Base-by-base conservation (phyloP, 2,888 invertebrate genomes). In the Microplitis deprimator region DNA sequence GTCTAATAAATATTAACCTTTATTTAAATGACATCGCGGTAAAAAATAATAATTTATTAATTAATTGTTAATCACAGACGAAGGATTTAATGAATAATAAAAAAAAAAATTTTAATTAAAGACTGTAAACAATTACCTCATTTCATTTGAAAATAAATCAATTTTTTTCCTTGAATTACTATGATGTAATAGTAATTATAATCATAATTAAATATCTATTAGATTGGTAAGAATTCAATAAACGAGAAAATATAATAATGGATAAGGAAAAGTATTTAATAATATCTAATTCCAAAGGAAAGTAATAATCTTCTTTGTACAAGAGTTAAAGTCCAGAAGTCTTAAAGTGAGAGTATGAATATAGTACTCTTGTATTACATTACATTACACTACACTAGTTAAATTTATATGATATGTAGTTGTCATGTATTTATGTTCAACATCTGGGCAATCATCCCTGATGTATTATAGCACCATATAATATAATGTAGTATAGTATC, bases 381-480 rank as follows among this genome's bases (percentile, higher is more conserved):
- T 38, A 65, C 8, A 65, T 65, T 7, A 3, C 29, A 29, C 29
- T 29, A 29, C 29, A 29, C 29, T 29, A 29, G 29, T 29, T 29
- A 29, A 29, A 10, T 65, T 38, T 17, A 16, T 65, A 5, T 65
- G 29, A n/a, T 39, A 39, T n/a, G 39, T 67, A 38, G 39, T 17
- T 10, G 17, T n/a, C 6, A 67, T 39, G 38, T 67, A n/a, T 29
- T 38, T 65, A 39, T 13, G 39, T 67, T 10, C 38, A 67, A 67
- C 67, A 39, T 29, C 67, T 17, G 16, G 1, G 38, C 38, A 67
- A 67, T 67, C 67, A 67, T 67, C 67, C n/a, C 67, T 17, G 67
- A n/a, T 41, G 10, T 50, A 41, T 69, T 69, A 50, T 50, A 29
- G 13, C 1, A 50, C 0, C 50, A 50, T 50, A 10, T 50, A 50